These are phyloP conservation scores for Drosophila gaucha DNA, from an alignment of 2,888 invertebrate species.

Conservation along the genomic window DNA sequence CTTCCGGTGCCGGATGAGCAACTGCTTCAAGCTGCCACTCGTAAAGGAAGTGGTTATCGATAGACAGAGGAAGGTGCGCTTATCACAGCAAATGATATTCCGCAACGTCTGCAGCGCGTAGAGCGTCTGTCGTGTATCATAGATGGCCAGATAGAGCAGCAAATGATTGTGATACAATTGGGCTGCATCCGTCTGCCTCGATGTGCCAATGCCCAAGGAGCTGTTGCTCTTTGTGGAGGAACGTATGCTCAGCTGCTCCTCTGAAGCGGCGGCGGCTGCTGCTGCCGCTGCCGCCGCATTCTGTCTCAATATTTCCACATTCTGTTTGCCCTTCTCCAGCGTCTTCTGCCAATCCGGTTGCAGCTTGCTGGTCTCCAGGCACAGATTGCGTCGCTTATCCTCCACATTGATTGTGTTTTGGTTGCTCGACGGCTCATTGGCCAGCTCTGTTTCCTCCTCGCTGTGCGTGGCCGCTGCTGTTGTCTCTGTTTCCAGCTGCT, in stretches of 20 bases:
- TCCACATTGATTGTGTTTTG: constrained; percentile 82
- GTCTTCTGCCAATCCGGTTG: constrained; percentile 83
- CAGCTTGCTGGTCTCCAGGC: constrained; percentile 77
- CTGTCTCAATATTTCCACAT: constrained; percentile 84
- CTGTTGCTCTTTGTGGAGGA: constrained; percentile 67
- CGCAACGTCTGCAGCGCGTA: constrained; percentile 91
- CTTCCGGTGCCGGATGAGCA: constrained; percentile 89
- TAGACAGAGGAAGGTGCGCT: constrained; percentile 90
- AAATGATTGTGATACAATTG: constrained; percentile 92
- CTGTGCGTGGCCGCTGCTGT: constrained; percentile 54
- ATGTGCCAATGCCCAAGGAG: constrained; percentile 39
- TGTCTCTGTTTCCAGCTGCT: constrained; percentile 38
- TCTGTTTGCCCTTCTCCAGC: constrained; percentile 84
- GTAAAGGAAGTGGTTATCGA: constrained; percentile 90
- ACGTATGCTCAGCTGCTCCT: constrained; percentile 65
- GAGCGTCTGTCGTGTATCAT: constrained; percentile 89
- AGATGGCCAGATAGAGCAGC: constrained; percentile 91
- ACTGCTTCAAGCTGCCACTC: constrained; percentile 85
- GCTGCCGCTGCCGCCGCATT: constrained; percentile 70
- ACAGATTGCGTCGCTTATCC: constrained; percentile 80
- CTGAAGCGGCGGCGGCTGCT: constrained; percentile 56
- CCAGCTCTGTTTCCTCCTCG: constrained; percentile 78
- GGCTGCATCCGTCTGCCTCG: constrained; percentile 52
- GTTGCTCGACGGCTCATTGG: constrained; percentile 33
- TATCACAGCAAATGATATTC: constrained; percentile 89